Base-by-base conservation (phyloP, 2,888 invertebrate genomes). In the Nineta flava region DNA sequence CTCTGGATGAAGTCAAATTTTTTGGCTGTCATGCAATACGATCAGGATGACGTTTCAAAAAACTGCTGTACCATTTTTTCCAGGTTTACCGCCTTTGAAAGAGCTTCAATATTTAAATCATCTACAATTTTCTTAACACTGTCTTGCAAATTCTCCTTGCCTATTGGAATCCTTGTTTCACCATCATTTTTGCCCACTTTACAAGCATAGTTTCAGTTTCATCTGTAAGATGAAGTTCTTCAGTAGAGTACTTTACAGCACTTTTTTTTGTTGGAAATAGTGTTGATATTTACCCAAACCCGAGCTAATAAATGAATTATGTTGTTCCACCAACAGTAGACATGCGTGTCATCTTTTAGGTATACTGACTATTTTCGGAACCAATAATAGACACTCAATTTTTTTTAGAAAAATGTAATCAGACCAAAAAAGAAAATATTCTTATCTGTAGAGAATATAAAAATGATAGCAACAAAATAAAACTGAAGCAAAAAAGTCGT, bases 71-170 rank as follows among this genome's bases (percentile, higher is more conserved):
- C 45, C 31, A 45, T 45, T 2, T 45, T 45, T 45, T 2, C 45
- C 31, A 3, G 45, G 45, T 6, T 12, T 4, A 7, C 6, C 26
- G 12, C 17, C 7, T 2, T 2, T 19, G 5, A 19, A 45, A 2
- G 45, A 3, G 2, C 17, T 45, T 21, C 4, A 21, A 2, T 2
- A 2, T 45, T 2, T 2, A 45, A 17, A 6, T 21, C 45, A 26
- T 49, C 9, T 19, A 47, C 34, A 2, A 49, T 31, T 49, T 49
- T 49, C 9, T 49, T 47, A 15, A 49, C 47, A 3, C 50, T 48
- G n/a, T 50, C 50, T 35, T 10, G 48, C 15, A 50, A 49, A 34
- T 44, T 32, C 5, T 34, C 34, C 10, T 32, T 50, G 3, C 34
- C 35, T 48, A 48, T 35, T 49, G 38, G 19, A 50, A 50, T 1